These are phyloP conservation scores for Drosophila kanekoi DNA, from an alignment of 2,888 invertebrate genomes.

Conservation along the genomic window DNA sequence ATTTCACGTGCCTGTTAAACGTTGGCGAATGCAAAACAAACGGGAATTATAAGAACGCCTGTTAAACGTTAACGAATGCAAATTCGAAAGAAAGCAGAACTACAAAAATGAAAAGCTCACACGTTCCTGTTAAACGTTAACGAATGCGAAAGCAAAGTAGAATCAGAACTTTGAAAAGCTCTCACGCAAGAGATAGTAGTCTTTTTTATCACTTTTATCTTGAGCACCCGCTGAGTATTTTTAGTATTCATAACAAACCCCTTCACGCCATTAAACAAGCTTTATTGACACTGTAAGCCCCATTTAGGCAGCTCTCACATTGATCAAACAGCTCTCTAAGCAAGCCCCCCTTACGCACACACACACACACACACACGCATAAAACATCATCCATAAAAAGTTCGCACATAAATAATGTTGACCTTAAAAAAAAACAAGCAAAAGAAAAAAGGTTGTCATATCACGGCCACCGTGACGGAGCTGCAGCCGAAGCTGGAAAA, in stretches of 20 bases:
- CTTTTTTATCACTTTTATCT: neutral
- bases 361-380: constrained; percentile 10
- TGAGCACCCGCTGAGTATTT: neutral
- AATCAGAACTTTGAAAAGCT: neutral
- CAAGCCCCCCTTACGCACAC: constrained; percentile 4
- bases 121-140: neutral
- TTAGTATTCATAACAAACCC: constrained; percentile 7
- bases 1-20: neutral
- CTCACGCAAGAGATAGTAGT: neutral
- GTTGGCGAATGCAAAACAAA: neutral
- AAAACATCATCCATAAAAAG: constrained; percentile 33
- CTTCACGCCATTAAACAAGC: constrained; percentile 14
- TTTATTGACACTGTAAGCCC: constrained; percentile 22
- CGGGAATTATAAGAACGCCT: too few relatives aligned
- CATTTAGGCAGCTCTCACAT: constrained; percentile 2
- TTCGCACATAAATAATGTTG: constrained; percentile 75
- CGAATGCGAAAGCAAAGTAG: neutral
- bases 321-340: constrained; percentile 21
- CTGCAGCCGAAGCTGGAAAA: constrained; percentile 13
- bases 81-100: neutral
- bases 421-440: constrained; percentile 59
- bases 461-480: constrained; percentile 47
- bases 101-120: neutral
- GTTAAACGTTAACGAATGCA: neutral
- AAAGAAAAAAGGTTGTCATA: constrained; percentile 57